Percentiles rank a stretch among this genome's conserved stretches.
Conservation (phyloP, 1,140 invertebrate genomes). For the Coenobita brevimanus region DNA sequence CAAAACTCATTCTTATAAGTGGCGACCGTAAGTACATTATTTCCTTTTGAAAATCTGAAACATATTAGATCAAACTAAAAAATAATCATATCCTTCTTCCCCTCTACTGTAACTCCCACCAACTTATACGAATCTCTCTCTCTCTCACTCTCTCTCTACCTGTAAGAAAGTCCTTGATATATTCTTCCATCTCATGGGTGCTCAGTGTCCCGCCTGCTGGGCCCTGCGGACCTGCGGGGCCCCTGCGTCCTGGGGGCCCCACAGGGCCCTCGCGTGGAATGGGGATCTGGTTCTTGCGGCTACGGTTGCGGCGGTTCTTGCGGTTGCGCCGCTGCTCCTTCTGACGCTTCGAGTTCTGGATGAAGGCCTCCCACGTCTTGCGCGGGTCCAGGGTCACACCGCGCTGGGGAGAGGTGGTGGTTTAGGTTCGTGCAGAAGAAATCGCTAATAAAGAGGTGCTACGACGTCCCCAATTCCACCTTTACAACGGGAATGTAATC, state of each 20-base stretch:
- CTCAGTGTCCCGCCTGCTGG: slow-evolving; percentile 33
- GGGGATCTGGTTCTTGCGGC: slow-evolving; percentile 49
- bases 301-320: slow-evolving; percentile 16
- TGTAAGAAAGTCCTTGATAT: slow-evolving; percentile 48
- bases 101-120: too few relatives aligned
- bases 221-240: slow-evolving; percentile 35
- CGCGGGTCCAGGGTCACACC: background rate
- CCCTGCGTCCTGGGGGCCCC: slow-evolving; percentile 47
- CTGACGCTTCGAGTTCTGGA: slow-evolving; percentile 27
- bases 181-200: slow-evolving; percentile 48
- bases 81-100: too few relatives aligned
- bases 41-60: too few relatives aligned
- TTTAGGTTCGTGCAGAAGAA: too few relatives aligned
- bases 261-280: slow-evolving; percentile 38
- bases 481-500: too few relatives aligned
- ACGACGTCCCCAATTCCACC: too few relatives aligned
- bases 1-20: too few relatives aligned
- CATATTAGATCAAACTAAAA: too few relatives aligned
- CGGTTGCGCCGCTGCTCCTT: background rate
- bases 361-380: slow-evolving; percentile 26
- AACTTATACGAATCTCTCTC: too few relatives aligned
- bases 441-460: too few relatives aligned
- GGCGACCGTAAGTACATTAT: too few relatives aligned
- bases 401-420: slow-evolving; percentile 1
- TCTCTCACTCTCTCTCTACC: slow-evolving; percentile 14